Evolutionary conservation across 37 sponge, comb jelly and placozoan species (phyloP), one percentile per base, ranked within the genome.

Genomic region (Halichondria panicea): DNA sequence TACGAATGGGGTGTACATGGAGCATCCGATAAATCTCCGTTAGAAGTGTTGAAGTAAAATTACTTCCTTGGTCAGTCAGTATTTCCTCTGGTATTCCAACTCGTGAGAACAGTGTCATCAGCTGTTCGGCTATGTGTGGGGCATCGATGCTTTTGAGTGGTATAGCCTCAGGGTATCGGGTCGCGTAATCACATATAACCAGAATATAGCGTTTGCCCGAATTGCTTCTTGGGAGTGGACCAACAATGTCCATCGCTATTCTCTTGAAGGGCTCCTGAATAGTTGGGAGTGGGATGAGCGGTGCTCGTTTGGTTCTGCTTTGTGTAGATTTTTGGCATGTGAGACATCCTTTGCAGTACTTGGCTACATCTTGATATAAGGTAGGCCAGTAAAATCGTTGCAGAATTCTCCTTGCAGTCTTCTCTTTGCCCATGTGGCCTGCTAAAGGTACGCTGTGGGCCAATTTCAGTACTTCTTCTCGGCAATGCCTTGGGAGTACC

Each of bases 171-270:
- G 79, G 89, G 39, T 77, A 88, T 11, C 84, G 37, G 22, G 84
- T 88, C 12, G 89, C 83, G 71, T 82, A 88, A 61, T 82, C 79
- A 70, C 83, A 76, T 3, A 88, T 24, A 38, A 78, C 74, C 22
- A 82, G 30, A 7, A 88, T 71, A 45, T 72, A 88, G 24, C 65
- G 42, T 24, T 88, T 70, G 2, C 84, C 84, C 9, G 53, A 4
- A 0, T 42, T 71, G 36, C 70, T 84, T 37, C 67, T n/a, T 15
- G 84, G 81, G 19, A 84, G 55, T 43, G 80, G 85, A 31, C 85
- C 85, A 1, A 89, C 77, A 59, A 83, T 83, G 44, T 89, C 90
- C 80, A 84, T 89, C 2, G 84, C 85, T 21, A 89, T 61, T 53
- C 76, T 66, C 58, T 50, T 24, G 76, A 83, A 89, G 68, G 90